A percentile compares a stretch with the other conserved stretches of the same genome.
Conservation (phyloP, 2,888 invertebrate species). For the Diplazon laetatorius region DNA sequence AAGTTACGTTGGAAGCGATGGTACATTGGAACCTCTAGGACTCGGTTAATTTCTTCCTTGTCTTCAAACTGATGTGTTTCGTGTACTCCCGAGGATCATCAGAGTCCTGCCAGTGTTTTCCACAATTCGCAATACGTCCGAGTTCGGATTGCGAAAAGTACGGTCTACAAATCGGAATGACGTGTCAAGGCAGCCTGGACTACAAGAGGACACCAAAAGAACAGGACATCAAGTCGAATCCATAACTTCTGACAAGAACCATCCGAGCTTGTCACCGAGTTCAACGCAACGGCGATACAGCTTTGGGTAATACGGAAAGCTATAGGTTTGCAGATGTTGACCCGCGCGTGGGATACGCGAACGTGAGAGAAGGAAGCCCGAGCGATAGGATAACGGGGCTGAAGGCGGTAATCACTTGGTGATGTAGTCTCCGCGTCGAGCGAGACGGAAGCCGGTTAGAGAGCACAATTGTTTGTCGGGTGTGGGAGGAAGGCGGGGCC, state of each 20-base stretch:
- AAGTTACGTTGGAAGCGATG: too few species aligned
- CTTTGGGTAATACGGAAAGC: slow-evolving; percentile 18
- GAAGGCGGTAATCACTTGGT: slow-evolving; percentile 78
- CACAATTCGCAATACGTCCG: too few species aligned
- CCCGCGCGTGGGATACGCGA: slow-evolving; percentile 23
- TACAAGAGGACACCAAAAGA: slow-evolving; percentile 19
- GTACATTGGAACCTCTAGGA: too few species aligned
- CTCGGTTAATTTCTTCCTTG: too few species aligned
- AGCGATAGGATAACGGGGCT: slow-evolving; percentile 66
- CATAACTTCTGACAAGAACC: slow-evolving; percentile 36
- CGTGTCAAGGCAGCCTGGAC: slow-evolving; percentile 53
- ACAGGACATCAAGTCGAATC: slow-evolving; percentile 23
- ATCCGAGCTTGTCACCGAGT: slow-evolving; percentile 21
- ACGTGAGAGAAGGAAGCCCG: slow-evolving; percentile 26
- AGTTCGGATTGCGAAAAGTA: slow-evolving; percentile 22
- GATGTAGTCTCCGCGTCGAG: slow-evolving; percentile 78
- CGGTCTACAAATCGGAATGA: slow-evolving; percentile 37
- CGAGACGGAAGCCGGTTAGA: slow-evolving; percentile 56
- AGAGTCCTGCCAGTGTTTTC: too few species aligned
- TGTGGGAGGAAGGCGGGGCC: background rate
- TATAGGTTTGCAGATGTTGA: slow-evolving; percentile 39
- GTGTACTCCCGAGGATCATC: too few species aligned
- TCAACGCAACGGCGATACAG: slow-evolving; percentile 5
- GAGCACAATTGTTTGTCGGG: slow-evolving; percentile 22
- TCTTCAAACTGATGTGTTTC: too few species aligned